Percentiles rank a stretch among this genome's conserved stretches.
Evolutionary conservation across 2,113 vertebrate species (phyloP).

Genomic region (Sterna hirundo): DNA sequence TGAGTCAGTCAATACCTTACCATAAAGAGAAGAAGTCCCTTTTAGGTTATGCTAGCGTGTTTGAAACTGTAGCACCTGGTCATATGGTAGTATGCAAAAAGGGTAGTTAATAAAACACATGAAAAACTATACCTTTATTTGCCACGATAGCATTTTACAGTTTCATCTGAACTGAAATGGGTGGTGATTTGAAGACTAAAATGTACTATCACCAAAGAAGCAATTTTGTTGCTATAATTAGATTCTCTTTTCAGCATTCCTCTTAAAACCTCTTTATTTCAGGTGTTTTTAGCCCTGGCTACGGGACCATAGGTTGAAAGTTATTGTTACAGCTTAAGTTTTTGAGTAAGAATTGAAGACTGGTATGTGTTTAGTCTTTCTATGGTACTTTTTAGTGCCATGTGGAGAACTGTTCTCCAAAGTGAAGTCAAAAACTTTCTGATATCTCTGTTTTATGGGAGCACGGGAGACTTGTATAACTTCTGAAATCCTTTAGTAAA

Average conservation of each 20-base stretch:
- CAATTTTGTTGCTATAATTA: background rate
- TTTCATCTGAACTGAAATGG: background rate
- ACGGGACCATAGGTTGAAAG: background rate
- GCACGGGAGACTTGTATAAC: background rate
- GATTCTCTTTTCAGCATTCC: background rate
- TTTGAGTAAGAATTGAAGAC: background rate
- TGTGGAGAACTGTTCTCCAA: background rate
- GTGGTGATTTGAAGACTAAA: background rate
- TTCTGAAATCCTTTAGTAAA: constrained; percentile 49
- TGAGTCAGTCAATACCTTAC: background rate
- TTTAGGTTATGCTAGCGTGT: background rate
- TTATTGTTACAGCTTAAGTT: background rate
- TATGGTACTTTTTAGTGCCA: background rate
- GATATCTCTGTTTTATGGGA: background rate
- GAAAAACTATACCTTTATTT: background rate
- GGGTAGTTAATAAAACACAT: background rate
- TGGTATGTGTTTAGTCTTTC: background rate
- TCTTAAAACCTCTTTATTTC: background rate
- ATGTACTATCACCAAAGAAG: background rate
- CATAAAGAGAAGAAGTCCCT: background rate
- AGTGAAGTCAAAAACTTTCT: background rate
- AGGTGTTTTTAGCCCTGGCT: background rate
- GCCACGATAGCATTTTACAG: background rate
- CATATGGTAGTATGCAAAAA: background rate
- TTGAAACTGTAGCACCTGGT: background rate